A percentile compares a stretch with the other conserved stretches of the same genome.
These are phyloP conservation scores for Armadillidium nasatum DNA, from an alignment of 1,140 invertebrate species.

Conservation along the genomic window DNA sequence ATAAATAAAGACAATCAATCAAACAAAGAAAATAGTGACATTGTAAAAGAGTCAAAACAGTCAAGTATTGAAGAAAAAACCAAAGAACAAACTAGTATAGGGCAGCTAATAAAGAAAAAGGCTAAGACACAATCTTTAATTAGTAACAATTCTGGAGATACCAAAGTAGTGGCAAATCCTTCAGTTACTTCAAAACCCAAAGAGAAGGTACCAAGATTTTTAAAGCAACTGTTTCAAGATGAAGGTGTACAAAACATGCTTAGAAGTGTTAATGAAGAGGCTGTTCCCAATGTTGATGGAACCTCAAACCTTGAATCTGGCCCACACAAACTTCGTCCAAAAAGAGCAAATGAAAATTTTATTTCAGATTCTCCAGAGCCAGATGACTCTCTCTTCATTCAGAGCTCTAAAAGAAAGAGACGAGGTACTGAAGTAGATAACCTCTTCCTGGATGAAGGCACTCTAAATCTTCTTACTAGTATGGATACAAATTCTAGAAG, in stretches of 20 bases:
- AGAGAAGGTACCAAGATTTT: slow-evolving; percentile 40
- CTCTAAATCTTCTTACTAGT: slow-evolving; percentile 38
- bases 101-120: not conserved
- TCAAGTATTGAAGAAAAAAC: slow-evolving; percentile 23
- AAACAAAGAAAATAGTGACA: not conserved
- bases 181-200: slow-evolving; percentile 31
- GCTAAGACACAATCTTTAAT: not conserved
- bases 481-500: slow-evolving; percentile 30
- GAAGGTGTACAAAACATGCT: slow-evolving; percentile 45
- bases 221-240: slow-evolving; percentile 44
- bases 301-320: slow-evolving; percentile 33
- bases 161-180: slow-evolving; percentile 2
- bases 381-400: slow-evolving; percentile 32
- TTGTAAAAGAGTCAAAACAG: slow-evolving; percentile 14
- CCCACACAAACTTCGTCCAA: slow-evolving; percentile 36
- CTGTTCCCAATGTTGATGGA: slow-evolving; percentile 27
- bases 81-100: slow-evolving; percentile 18
- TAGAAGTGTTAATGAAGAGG: slow-evolving; percentile 39
- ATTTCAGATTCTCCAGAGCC: slow-evolving; percentile 36
- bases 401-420: slow-evolving; percentile 32
- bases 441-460: slow-evolving; percentile 41
- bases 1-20: too few species aligned
- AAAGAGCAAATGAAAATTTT: slow-evolving; percentile 38
- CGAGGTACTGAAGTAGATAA: slow-evolving; percentile 34
- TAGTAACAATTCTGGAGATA: not conserved